Evolutionary conservation across 2,113 vertebrate species (phyloP), one percentile per base, ranked within the genome.

Genomic region (Lycaon pictus): DNA sequence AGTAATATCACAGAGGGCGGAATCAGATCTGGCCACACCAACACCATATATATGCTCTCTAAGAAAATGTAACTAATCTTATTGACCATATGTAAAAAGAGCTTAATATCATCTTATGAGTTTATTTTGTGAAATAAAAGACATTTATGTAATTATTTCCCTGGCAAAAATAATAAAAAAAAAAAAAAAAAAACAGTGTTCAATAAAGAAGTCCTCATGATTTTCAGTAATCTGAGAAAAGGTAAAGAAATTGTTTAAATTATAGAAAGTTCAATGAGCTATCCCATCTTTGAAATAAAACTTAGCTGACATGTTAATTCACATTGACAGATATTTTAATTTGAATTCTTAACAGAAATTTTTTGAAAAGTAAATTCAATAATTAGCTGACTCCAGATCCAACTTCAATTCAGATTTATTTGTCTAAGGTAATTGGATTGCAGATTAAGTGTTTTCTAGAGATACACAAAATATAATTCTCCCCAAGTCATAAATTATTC

Each of bases 301-400:
- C 63, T 65, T 87, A 16, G 74, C 7, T 35, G 48, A 43, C 5
- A 1, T 79, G 32, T 94, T 77, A 82, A 92, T 79, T 94, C 84
- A 77, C 6, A 51, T 8, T 20, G 65, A 37, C 74, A 67, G 72
- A 58, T 37, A 1, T 22, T 82, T 35, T 79, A 62, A 8, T 71
- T 74, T 71, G 63, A 95, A 23, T 71, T 81, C 51, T 16, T 62
- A 80, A 29, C 0, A 80, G 35, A 65, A 89, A 90, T 37, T 53
- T 90, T 91, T 98, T 65, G 11, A 96, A 87, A 58, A 51, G 27
- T 13, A 93, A 79, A 84, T 58, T 87, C 69, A 32, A 67, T 79
- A 76, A 67, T 82, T 72, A 90, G 43, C 11, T 81, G 32, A 87
- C 37, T 79, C 11, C 17, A 67, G 32, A 93, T n/a, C 22, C 82